These are phyloP conservation scores for Venturia canescens DNA, from an alignment of 1,140 invertebrate genomes.

Conservation along the genomic window DNA sequence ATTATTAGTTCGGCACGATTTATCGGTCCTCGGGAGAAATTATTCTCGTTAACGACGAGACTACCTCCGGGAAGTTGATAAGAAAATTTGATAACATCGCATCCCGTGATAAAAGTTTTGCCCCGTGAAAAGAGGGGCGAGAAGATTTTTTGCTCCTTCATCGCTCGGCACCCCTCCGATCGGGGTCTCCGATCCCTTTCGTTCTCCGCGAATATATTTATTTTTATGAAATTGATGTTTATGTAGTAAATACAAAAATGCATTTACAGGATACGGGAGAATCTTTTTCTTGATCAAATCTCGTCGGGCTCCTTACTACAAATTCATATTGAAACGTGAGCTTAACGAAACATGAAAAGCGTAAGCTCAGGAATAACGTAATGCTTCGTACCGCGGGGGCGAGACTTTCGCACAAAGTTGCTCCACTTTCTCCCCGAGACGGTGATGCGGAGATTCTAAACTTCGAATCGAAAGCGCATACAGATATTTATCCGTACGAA, in stretches of 20 bases:
- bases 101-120: background rate
- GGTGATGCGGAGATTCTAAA: background rate
- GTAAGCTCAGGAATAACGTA: conserved; percentile 13
- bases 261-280: background rate
- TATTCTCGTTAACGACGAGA: background rate
- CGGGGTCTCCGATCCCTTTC: background rate
- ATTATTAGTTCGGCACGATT: background rate
- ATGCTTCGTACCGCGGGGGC: conserved; percentile 1
- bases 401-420: conserved; percentile 11
- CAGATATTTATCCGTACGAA: background rate
- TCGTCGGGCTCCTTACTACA: conserved; percentile 31
- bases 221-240: no score
- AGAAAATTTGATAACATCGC: background rate
- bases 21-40: background rate
- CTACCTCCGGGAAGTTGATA: background rate
- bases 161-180: background rate
- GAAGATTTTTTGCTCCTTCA: background rate
- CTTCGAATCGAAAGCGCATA: background rate
- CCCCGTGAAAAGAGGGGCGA: background rate
- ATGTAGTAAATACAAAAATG: no score
- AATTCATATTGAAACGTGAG: conserved; percentile 48
- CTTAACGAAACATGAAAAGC: conserved; percentile 46
- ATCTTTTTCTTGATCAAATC: conserved; percentile 40
- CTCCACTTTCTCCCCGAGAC: conserved; percentile 24
- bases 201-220: background rate